phyloP scores from a whole-genome alignment of 2,888 invertebrate genomes.

The Hypena proboscidalis region DNA sequence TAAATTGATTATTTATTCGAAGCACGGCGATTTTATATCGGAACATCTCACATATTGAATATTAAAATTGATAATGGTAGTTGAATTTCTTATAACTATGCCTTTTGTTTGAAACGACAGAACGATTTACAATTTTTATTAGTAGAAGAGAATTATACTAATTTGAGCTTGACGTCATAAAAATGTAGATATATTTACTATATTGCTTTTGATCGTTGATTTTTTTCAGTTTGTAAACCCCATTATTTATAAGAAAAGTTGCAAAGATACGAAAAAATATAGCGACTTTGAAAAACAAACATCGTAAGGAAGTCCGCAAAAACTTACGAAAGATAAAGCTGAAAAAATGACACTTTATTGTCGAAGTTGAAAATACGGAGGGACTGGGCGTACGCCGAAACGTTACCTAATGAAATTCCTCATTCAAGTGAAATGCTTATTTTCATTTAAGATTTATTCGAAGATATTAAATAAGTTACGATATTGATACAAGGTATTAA shows the following conservation, averaged over 20 bases:
- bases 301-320: slow-evolving; percentile 25
- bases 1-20: slow-evolving; percentile 18
- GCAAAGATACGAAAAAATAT: slow-evolving; percentile 20
- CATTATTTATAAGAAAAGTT: slow-evolving; percentile 37
- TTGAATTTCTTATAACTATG: slow-evolving; percentile 28
- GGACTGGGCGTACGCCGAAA: slow-evolving; percentile 44
- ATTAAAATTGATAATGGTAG: slow-evolving; percentile 24
- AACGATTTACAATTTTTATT: slow-evolving; percentile 51
- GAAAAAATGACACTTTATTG: slow-evolving; percentile 59
- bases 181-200: slow-evolving; percentile 47
- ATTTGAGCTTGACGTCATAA: slow-evolving; percentile 75
- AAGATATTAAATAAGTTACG: neutral
- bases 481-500: neutral
- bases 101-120: slow-evolving; percentile 29
- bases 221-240: slow-evolving; percentile 41
- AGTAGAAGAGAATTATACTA: slow-evolving; percentile 63
- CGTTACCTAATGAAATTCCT: slow-evolving; percentile 42
- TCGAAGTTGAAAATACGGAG: slow-evolving; percentile 63
- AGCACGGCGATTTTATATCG: slow-evolving; percentile 9
- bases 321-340: slow-evolving; percentile 27
- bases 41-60: slow-evolving; percentile 11
- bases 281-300: slow-evolving; percentile 37
- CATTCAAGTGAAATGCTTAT: slow-evolving; percentile 14
- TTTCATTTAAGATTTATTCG: slow-evolving; percentile 3
- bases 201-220: slow-evolving; percentile 78